Percentiles rank a stretch among this genome's conserved stretches.
These are phyloP conservation scores for Laticauda laticaudata DNA, from an alignment of 2,113 vertebrate species.

Conservation along the genomic window DNA sequence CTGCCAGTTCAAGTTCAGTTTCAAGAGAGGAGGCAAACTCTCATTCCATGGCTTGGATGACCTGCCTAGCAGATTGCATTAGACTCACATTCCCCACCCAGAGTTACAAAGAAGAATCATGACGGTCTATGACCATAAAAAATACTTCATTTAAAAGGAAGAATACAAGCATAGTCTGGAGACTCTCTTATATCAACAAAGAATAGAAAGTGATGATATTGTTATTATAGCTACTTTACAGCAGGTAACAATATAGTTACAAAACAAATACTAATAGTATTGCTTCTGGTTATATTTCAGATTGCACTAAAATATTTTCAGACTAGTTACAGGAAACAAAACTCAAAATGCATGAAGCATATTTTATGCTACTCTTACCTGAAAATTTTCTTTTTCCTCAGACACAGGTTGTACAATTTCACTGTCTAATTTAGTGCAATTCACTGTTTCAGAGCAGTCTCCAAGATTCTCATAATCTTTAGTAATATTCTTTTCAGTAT, in stretches of 20 bases:
- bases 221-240: neutral
- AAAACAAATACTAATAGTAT: neutral
- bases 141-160: neutral
- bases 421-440: constrained; percentile 67
- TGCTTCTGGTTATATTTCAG: neutral
- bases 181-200: neutral
- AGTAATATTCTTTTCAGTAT: constrained; percentile 70
- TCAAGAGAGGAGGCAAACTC: neutral
- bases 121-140: neutral
- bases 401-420: constrained; percentile 69
- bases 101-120: neutral
- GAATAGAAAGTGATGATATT: neutral
- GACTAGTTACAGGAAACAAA: neutral
- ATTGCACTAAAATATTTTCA: neutral
- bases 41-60: neutral
- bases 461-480: constrained; percentile 65
- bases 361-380: constrained; percentile 65
- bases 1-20: neutral
- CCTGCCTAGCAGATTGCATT: neutral
- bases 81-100: neutral
- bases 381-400: constrained; percentile 70
- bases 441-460: constrained; percentile 70
- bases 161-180: neutral
- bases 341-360: neutral
- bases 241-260: neutral